Conservation (phyloP, 1,140 invertebrate genomes). For the Conus ventricosus region DNA sequence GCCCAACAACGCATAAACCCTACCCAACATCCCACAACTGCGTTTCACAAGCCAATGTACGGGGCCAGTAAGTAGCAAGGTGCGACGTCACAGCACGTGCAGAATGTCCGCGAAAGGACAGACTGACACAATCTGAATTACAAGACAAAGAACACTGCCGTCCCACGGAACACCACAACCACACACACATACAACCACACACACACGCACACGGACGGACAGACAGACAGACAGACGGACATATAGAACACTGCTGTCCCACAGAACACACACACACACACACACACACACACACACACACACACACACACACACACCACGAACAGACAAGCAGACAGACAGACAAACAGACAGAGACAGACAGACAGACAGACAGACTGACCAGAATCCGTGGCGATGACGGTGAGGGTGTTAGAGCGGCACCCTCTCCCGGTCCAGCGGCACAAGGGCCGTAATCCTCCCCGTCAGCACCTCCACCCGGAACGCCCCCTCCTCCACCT, state of each 20-base stretch:
- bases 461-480: constrained; percentile 82
- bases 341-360: background rate
- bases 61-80: too few species aligned
- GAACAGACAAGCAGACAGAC: background rate
- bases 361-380: constrained; percentile 30
- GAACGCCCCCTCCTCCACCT: constrained; percentile 53
- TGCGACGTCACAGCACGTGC: too few species aligned
- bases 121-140: too few species aligned
- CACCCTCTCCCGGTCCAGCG: constrained; percentile 88
- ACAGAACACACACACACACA: background rate
- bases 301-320: background rate
- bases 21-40: too few species aligned
- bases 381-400: constrained; percentile 89
- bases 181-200: too few species aligned
- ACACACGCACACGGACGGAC: background rate
- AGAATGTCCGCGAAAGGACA: too few species aligned
- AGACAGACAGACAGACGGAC: background rate
- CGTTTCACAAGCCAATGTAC: too few species aligned
- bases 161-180: too few species aligned
- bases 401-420: constrained; percentile 88
- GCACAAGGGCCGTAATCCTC: constrained; percentile 83
- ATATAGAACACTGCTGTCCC: background rate
- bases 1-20: too few species aligned
- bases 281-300: background rate
- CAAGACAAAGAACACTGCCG: too few species aligned